phyloP scores from a whole-genome alignment of 1,140 invertebrate species.

The Caerostris darwini region DNA sequence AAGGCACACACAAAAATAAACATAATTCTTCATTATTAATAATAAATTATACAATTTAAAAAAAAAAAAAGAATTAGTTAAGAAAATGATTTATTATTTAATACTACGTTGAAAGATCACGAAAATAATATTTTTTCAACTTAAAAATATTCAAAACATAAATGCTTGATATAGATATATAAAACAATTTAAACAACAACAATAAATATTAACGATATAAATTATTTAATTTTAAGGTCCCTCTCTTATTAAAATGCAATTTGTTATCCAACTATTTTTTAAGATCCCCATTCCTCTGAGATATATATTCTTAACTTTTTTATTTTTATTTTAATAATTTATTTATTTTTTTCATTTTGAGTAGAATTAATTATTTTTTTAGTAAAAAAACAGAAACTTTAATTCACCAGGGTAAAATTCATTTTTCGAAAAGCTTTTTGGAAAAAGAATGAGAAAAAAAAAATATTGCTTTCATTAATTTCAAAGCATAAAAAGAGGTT shows the following conservation, averaged over 20 bases:
- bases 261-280: background rate
- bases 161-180: too few species aligned
- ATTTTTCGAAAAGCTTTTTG: background rate
- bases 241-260: slow-evolving; percentile 1
- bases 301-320: background rate
- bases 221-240: background rate
- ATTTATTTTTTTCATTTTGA: background rate
- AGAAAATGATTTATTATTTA: too few species aligned
- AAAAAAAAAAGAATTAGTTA: too few species aligned
- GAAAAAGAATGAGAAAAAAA: background rate
- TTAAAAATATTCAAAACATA: too few species aligned
- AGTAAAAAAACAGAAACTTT: background rate
- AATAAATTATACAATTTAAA: too few species aligned
- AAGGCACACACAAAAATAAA: too few species aligned
- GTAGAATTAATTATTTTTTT: background rate
- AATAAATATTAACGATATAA: too few species aligned
- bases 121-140: too few species aligned
- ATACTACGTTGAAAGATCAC: too few species aligned
- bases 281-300: background rate
- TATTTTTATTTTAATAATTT: too few species aligned
- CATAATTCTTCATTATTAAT: too few species aligned
- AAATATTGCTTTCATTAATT: background rate
- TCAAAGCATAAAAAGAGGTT: background rate
- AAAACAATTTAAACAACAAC: too few species aligned
- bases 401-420: background rate